These are phyloP conservation scores for Drosophila bocki DNA, from an alignment of 1,140 invertebrate species.

Conservation along the genomic window DNA sequence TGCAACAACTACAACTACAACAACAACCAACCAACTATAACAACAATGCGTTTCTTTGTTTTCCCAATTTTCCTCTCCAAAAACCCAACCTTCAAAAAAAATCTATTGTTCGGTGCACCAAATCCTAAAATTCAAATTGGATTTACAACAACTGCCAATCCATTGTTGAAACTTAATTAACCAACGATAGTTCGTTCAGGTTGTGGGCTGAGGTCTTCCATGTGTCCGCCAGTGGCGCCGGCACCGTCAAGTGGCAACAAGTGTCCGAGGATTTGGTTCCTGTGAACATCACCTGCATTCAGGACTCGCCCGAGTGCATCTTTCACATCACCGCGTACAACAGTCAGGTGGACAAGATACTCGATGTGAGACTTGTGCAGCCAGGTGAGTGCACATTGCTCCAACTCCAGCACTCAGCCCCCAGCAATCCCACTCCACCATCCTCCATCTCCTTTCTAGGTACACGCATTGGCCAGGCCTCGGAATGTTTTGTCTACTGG, in stretches of 20 bases:
- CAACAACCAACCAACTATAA: constrained; percentile 45
- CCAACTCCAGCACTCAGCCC: not conserved
- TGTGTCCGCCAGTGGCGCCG: constrained; percentile 94
- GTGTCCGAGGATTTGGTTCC: constrained; percentile 98
- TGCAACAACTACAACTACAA: constrained; percentile 39
- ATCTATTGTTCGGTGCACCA: constrained; percentile 46
- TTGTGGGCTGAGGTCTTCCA: constrained; percentile 99
- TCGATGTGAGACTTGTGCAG: constrained; percentile 97
- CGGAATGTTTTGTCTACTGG: constrained; percentile 99
- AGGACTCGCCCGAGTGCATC: constrained; percentile 97
- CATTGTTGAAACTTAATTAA: constrained; percentile 70
- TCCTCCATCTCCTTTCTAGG: constrained; percentile 86
- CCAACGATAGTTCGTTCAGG: constrained; percentile 87
- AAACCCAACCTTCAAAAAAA: constrained; percentile 32
- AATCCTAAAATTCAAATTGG: constrained; percentile 35
- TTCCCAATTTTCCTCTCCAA: constrained; percentile 54
- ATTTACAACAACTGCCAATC: constrained; percentile 31
- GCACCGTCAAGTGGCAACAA: constrained; percentile 98
- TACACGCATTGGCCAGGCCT: constrained; percentile 97
- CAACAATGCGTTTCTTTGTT: constrained; percentile 65
- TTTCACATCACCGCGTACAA: constrained; percentile 99
- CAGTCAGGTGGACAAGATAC: constrained; percentile 98
- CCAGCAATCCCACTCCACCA: not conserved
- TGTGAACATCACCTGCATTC: constrained; percentile 98
- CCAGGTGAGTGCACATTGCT: constrained; percentile 90